phyloP scores from a whole-genome alignment of 2,888 invertebrate genomes.

The Poecilus cupreus region DNA sequence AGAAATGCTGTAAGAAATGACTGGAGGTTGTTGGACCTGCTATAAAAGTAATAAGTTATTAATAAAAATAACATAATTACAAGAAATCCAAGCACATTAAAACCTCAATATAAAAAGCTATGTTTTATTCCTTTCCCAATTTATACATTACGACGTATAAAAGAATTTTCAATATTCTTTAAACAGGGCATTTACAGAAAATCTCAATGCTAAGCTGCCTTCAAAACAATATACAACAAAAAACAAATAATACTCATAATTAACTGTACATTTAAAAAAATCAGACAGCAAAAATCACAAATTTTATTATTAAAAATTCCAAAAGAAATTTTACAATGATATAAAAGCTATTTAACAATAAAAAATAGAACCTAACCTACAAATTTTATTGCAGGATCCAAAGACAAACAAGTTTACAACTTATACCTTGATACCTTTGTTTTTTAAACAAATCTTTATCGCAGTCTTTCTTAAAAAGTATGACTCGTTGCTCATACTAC shows the following conservation, averaged over 20 bases:
- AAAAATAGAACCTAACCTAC: slow-evolving; percentile 35
- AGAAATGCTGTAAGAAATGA: too few species aligned
- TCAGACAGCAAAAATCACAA: slow-evolving; percentile 31
- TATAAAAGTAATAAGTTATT: too few species aligned
- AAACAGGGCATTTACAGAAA: slow-evolving; percentile 51
- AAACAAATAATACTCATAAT: slow-evolving; percentile 34
- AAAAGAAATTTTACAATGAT: not conserved
- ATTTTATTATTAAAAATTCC: slow-evolving; percentile 11
- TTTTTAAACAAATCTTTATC: slow-evolving; percentile 53
- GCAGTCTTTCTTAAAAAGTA: slow-evolving; percentile 50
- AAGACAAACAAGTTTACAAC: slow-evolving; percentile 37
- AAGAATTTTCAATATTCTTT: slow-evolving; percentile 52
- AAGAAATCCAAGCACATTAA: too few species aligned
- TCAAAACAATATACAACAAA: slow-evolving; percentile 37
- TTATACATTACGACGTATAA: slow-evolving; percentile 58
- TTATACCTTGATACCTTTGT: slow-evolving; percentile 22
- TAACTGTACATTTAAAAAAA: slow-evolving; percentile 29
- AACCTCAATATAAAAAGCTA: slow-evolving; percentile 58
- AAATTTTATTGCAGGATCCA: slow-evolving; percentile 24
- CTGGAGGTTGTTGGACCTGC: too few species aligned
- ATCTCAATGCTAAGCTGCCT: slow-evolving; percentile 50
- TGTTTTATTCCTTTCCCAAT: slow-evolving; percentile 53
- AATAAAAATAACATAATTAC: too few species aligned
- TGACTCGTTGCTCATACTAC: slow-evolving; percentile 39
- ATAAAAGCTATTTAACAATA: slow-evolving; percentile 43